Conservation (phyloP, 2,797 vertebrate genomes). For the Cirrhinus mrigala region DNA sequence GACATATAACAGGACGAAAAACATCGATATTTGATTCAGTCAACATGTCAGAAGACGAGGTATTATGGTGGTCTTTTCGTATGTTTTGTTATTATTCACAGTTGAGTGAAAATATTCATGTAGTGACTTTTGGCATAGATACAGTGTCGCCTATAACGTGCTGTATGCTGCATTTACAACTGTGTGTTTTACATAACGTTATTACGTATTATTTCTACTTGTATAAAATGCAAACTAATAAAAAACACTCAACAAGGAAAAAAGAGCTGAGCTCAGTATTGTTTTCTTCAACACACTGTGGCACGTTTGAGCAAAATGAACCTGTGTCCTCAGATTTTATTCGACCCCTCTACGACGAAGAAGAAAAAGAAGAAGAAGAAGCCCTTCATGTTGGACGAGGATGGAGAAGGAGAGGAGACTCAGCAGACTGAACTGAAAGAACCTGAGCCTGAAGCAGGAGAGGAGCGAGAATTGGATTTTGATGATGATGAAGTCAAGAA, state of each 20-base stretch:
- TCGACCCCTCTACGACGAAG: constrained; percentile 88
- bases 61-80: constrained; percentile 14
- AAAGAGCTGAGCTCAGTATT: not conserved
- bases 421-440: constrained; percentile 84
- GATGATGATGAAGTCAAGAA: constrained; percentile 87
- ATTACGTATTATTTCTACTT: not conserved
- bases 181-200: not conserved
- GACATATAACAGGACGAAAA: not conserved
- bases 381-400: constrained; percentile 90
- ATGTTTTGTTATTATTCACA: not conserved
- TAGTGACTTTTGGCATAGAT: constrained; percentile 24
- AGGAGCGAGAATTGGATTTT: constrained; percentile 80
- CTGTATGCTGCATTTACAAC: not conserved
- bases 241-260: not conserved
- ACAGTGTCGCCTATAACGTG: not conserved
- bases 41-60: constrained; percentile 65
- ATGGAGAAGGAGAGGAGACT: constrained; percentile 85
- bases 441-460: constrained; percentile 82
- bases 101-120: not conserved
- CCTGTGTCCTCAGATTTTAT: constrained; percentile 83
- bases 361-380: constrained; percentile 93
- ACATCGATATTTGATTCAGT: not conserved
- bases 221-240: not conserved
- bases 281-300: not conserved
- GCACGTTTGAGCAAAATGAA: not conserved